phyloP scores from a whole-genome alignment of 2,113 vertebrate species.

The Ranitomeya imitator region DNA sequence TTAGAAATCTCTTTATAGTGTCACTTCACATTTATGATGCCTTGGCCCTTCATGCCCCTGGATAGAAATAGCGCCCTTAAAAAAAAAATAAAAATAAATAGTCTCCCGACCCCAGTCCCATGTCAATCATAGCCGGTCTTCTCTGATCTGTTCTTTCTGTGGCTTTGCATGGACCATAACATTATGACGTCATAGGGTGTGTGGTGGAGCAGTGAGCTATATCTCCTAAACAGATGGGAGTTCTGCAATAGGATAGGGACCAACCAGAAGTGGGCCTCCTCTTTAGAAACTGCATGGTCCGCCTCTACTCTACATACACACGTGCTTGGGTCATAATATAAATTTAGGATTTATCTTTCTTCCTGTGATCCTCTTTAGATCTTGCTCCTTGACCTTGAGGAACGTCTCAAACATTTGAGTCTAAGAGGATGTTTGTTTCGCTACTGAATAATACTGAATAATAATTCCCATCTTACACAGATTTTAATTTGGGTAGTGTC shows the following conservation, averaged over 20 bases:
- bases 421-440: not conserved
- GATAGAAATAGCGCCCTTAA: no score
- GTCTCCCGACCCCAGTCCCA: no score
- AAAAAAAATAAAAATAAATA: no score
- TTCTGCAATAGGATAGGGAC: not conserved
- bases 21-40: no score
- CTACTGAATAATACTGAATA: not conserved
- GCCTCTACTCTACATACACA: not conserved
- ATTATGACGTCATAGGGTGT: no score
- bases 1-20: no score
- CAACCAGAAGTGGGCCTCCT: not conserved
- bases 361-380: not conserved
- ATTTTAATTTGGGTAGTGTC: conserved; percentile 4
- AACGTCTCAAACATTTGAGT: not conserved
- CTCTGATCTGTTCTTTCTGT: no score
- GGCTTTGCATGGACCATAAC: no score
- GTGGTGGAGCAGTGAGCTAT: no score
- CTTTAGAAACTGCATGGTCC: not conserved
- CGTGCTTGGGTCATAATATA: not conserved
- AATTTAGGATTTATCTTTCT: not conserved
- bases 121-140: no score
- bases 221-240: no score
- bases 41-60: no score
- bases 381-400: not conserved
- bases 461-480: not conserved